These are phyloP conservation scores for Paralinhomoeus sp. DNA, from an alignment of 2,888 invertebrate species.

Conservation along the genomic window DNA sequence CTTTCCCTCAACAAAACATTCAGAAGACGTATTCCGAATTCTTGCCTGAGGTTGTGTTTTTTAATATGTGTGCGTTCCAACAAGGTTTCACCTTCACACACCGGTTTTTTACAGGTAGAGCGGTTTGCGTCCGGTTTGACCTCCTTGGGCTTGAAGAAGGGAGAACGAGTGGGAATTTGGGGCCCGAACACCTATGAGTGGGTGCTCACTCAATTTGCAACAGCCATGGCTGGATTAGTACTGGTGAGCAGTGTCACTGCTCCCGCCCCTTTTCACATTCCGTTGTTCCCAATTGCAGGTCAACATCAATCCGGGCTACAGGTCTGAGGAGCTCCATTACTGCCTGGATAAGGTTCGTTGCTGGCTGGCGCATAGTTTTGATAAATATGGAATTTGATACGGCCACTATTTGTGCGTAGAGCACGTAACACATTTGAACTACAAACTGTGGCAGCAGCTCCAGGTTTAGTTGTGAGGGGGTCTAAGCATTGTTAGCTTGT, in stretches of 20 bases:
- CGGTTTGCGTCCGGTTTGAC: slow-evolving; percentile 46
- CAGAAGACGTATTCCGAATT: slow-evolving; percentile 3
- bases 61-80: not conserved
- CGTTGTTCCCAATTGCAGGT: slow-evolving; percentile 37
- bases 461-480: too few species aligned
- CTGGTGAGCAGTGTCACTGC: slow-evolving; percentile 33
- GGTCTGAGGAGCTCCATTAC: slow-evolving; percentile 44
- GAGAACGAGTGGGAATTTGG: slow-evolving; percentile 56
- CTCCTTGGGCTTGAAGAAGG: slow-evolving; percentile 43
- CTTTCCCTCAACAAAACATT: slow-evolving; percentile 5
- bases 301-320: slow-evolving; percentile 50
- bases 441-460: too few species aligned
- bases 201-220: slow-evolving; percentile 46
- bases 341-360: slow-evolving; percentile 43
- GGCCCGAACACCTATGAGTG: slow-evolving; percentile 53
- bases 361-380: too few species aligned
- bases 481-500: too few species aligned
- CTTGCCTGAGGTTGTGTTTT: slow-evolving; percentile 1
- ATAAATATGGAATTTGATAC: too few species aligned
- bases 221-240: slow-evolving; percentile 46
- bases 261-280: too few species aligned
- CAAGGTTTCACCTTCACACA: too few species aligned
- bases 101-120: slow-evolving; percentile 37
- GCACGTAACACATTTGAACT: too few species aligned
- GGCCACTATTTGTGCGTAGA: too few species aligned